Base-by-base conservation (phyloP, 2,797 vertebrate species). In the Dicrostonyx torquatus region DNA sequence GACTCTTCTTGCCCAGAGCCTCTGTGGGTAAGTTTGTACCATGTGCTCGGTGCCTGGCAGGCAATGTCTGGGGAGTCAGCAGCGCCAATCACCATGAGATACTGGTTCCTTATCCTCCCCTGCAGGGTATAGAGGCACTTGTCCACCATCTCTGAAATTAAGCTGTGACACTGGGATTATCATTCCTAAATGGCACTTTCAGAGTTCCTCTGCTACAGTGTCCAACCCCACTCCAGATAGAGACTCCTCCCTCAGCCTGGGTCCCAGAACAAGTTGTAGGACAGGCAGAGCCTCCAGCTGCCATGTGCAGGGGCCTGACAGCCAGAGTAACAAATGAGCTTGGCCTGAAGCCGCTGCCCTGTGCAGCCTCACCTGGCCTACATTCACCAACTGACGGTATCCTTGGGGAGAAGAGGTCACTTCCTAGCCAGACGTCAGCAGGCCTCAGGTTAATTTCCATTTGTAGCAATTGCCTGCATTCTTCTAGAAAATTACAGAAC, bases 401-500 rank as follows among this genome's bases (percentile, higher is more conserved):
- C 37, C 40, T 58, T 60, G 13, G 6, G 37, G n/a, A 20, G 66
- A 3, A 72, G 22, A 37, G n/a, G 84, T 72, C 24, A 13, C 26
- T 87, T 43, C 84, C 68, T 72, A 37, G 40, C 66, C 17, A 87
- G 43, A 75, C 37, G 14, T 15, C 26, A 58, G 70, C 26, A 22
- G 50, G 22, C 26, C 15, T 43, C 45, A 2, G 31, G 4, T 76
- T 37, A 66, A 14, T 29, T 90, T 20, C 53, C 34, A 90, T n/a
- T 37, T 76, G 66, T 13, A 85, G 20, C 24, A 88, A 26, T 40
- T 5, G 72, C 53, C 29, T 11, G 24, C 17, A 9, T 79, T 90
- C 53, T 82, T 83, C 78, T 66, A 77, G 95, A 73, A 93, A 89
- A 64, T 43, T 22, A 76, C 50, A 64, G 43, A 64, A 26, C 15